These are phyloP conservation scores for Phytoseiulus persimilis DNA, from an alignment of 2,888 invertebrate genomes.

Conservation along the genomic window DNA sequence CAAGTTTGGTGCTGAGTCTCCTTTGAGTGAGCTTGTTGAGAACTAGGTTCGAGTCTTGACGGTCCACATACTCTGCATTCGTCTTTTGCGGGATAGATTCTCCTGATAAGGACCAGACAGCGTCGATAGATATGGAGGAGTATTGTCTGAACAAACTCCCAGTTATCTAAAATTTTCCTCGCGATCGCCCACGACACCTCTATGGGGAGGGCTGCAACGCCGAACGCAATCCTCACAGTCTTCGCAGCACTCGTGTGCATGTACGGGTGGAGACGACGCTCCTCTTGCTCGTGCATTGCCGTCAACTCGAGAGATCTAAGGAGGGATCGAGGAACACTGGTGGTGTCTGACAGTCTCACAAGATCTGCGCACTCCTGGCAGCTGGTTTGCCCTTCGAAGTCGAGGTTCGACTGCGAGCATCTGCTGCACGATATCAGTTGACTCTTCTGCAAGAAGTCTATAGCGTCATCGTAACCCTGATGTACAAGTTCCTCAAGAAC, in stretches of 20 bases:
- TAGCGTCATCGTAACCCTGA: conserved; percentile 27
- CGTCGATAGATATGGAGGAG: not conserved
- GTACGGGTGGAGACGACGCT: not conserved
- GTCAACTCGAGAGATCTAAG: conserved; percentile 64
- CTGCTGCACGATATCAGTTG: conserved; percentile 16
- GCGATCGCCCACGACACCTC: not conserved
- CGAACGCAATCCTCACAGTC: not conserved
- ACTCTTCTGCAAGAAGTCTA: not conserved
- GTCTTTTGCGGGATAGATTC: not conserved
- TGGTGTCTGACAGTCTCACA: not conserved
- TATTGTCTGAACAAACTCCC: not conserved
- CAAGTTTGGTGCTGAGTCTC: not conserved
- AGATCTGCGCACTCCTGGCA: not conserved
- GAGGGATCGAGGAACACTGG: conserved; percentile 53
- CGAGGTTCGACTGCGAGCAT: not conserved
- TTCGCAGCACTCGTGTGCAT: not conserved
- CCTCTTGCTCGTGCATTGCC: conserved; percentile 12
- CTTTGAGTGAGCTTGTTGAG: not conserved
- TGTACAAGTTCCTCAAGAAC: conserved; percentile 24
- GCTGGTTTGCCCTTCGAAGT: not conserved
- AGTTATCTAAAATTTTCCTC: not conserved
- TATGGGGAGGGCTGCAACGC: not conserved
- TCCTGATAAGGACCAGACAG: not conserved
- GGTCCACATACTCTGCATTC: not conserved
- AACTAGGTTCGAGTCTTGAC: not conserved